Conservation (phyloP, 2,888 invertebrate species). For the Folsomia candida region DNA sequence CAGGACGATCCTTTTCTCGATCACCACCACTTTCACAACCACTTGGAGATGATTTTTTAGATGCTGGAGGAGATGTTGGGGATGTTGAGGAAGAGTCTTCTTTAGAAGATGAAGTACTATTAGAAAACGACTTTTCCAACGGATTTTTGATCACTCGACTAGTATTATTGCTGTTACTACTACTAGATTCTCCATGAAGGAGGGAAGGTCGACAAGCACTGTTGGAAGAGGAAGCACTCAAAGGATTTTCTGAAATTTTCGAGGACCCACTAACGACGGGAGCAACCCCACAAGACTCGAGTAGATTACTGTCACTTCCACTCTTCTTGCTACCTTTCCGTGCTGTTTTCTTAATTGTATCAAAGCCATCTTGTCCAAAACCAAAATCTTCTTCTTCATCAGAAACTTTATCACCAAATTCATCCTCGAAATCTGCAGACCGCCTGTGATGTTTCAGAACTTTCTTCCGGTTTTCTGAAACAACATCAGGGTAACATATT, state of each 20-base stretch:
- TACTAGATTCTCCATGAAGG: no score
- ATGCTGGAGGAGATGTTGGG: conserved; percentile 41
- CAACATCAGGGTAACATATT: no score
- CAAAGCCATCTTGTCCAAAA: conserved; percentile 50
- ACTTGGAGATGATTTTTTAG: conserved; percentile 29
- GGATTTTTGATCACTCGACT: background rate
- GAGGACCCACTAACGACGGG: background rate
- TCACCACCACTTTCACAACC: background rate
- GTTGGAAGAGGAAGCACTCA: background rate
- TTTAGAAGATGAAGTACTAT: conserved; percentile 1
- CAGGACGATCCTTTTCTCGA: conserved; percentile 27
- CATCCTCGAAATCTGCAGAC: conserved; percentile 48
- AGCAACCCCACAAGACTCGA: no score
- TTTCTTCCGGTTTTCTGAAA: conserved; percentile 45
- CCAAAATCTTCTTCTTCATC: conserved; percentile 48
- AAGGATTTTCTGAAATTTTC: conserved; percentile 9
- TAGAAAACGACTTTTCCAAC: background rate
- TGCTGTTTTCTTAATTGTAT: conserved; percentile 49
- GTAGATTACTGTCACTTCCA: conserved; percentile 35
- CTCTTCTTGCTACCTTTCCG: conserved; percentile 40
- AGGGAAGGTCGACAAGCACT: background rate
- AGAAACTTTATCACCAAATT: conserved; percentile 41
- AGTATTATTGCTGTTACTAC: background rate
- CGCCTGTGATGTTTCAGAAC: conserved; percentile 48
- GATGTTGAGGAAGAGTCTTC: conserved; percentile 10